Evolutionary conservation across 2,113 vertebrate species (phyloP).

Genomic region (Equus quagga): DNA sequence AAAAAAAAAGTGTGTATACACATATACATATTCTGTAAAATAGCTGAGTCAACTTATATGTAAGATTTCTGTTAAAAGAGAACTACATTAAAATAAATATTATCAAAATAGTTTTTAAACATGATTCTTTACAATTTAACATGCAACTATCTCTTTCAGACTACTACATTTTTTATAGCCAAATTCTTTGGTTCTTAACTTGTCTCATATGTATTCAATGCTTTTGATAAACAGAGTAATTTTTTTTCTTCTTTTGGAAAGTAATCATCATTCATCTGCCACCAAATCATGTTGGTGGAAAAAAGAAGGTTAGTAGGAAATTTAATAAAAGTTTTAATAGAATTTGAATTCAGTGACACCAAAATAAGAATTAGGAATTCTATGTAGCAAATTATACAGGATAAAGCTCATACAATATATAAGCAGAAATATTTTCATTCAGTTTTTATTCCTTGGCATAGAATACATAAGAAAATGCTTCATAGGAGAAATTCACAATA

Average conservation of each 20-base stretch:
- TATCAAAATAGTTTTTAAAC: neutral
- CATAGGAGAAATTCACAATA: neutral
- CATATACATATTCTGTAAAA: neutral
- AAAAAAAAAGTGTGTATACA: neutral
- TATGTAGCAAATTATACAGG: neutral
- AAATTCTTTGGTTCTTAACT: constrained; percentile 38
- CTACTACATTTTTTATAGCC: neutral
- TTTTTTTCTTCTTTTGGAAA: constrained; percentile 33
- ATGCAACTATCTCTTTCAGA: neutral
- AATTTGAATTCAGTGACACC: neutral
- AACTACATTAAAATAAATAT: neutral
- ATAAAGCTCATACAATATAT: neutral
- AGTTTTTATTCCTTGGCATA: constrained; percentile 3
- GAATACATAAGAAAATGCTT: neutral
- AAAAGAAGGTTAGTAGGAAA: neutral
- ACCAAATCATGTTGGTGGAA: neutral
- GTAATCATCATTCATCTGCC: neutral
- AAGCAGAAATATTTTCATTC: neutral
- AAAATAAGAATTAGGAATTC: neutral
- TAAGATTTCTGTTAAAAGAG: neutral
- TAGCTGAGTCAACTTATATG: neutral
- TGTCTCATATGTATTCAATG: neutral
- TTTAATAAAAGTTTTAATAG: constrained; percentile 18
- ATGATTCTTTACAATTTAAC: neutral
- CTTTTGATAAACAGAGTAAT: neutral